Base-by-base conservation (phyloP, 1,140 invertebrate species). In the Drosophila paulistorum region DNA sequence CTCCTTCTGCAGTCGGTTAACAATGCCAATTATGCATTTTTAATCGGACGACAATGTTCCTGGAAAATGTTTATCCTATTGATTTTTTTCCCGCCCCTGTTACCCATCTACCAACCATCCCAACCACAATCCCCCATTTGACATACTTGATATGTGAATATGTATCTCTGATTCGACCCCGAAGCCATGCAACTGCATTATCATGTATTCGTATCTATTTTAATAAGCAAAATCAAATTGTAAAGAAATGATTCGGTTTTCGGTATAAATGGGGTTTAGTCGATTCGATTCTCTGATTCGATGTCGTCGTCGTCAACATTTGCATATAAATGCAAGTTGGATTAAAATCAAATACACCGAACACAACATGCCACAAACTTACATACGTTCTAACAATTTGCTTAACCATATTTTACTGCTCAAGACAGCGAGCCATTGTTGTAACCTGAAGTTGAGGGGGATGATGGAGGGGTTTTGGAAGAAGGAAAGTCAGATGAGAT, bases 1-100 rank as follows among this genome's bases (percentile, higher is more conserved):
- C 33, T 65, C 2, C 23, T 39, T 51, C 30, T 11, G 7, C 35
- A 13, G 55, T 10, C 3, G 9, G 10, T 65, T 73, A 67, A 59
- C 63, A 78, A 71, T 68, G 69, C 45, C 63, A 80, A 77, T 77
- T 89, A 83, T 87, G 83, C 77, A 86, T 86, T 83, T 77, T 83
- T 79, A 69, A 86, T 86, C 67, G 74, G 55, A 65, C 26, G 33
- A 65, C 65, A 76, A 67, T 66, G 70, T 89, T 83, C 84, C 77
- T 51, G 73, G 80, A 51, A 87, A 89, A 65, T 57, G 54, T 42
- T 74, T 77, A 68, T 37, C 11, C 55, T 83, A 87, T 87, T 84
- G 83, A 87, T 87, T 89, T 89, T 74, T 20, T 45, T 20, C 17
- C 45, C 45, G n/a, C 13, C 1, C 23, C 17, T 55, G 30, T 30